Conservation (phyloP, 2,113 vertebrate genomes). For the Cinclus mexicanus region DNA sequence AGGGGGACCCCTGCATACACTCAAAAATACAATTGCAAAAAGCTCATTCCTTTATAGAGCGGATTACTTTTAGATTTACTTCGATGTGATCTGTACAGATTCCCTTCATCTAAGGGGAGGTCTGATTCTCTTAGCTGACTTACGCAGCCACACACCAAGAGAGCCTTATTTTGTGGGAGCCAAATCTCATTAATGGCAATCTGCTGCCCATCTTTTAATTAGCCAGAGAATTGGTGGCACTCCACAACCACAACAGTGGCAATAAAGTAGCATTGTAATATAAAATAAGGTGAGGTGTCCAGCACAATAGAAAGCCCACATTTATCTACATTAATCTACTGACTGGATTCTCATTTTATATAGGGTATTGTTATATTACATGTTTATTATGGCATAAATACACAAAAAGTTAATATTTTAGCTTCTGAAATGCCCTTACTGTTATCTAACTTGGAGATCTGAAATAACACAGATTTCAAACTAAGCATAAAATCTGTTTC, state of each 20-base stretch:
- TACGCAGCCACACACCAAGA: slow-evolving; percentile 78
- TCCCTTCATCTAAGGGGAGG: slow-evolving; percentile 88
- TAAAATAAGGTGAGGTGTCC: slow-evolving; percentile 3
- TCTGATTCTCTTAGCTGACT: slow-evolving; percentile 87
- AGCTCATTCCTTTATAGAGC: slow-evolving; percentile 82
- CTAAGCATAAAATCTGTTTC: background rate
- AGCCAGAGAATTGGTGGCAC: slow-evolving; percentile 40
- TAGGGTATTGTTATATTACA: background rate
- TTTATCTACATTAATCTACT: background rate
- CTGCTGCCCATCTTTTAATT: slow-evolving; percentile 69
- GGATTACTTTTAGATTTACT: slow-evolving; percentile 87
- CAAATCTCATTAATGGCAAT: slow-evolving; percentile 70
- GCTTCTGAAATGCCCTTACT: background rate
- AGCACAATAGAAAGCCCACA: background rate
- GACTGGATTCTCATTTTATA: slow-evolving; percentile 3
- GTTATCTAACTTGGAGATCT: background rate
- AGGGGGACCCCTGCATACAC: slow-evolving; percentile 79
- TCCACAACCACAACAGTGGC: slow-evolving; percentile 35
- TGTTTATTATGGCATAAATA: background rate
- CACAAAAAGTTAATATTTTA: background rate
- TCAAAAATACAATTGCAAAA: slow-evolving; percentile 79
- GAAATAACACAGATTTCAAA: background rate
- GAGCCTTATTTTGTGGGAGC: slow-evolving; percentile 60
- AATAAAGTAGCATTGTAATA: slow-evolving; percentile 14
- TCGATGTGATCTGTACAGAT: slow-evolving; percentile 78